A percentile compares a stretch with the other conserved stretches of the same genome.
These are phyloP conservation scores for Silurus meridionalis DNA, from an alignment of 2,113 vertebrate species.

Conservation along the genomic window DNA sequence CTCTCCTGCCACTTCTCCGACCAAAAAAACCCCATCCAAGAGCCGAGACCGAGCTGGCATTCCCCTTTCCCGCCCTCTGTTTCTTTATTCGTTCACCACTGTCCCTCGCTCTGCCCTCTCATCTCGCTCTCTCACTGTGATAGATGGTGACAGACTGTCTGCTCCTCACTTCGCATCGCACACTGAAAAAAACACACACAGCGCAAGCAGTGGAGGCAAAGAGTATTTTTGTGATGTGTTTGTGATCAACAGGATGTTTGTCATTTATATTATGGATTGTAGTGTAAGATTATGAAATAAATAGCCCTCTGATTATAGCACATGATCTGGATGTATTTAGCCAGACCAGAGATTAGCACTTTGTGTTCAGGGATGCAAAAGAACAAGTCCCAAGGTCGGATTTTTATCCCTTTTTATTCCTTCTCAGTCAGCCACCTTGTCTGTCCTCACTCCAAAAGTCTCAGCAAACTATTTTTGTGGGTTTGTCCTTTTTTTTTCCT, in stretches of 20 bases:
- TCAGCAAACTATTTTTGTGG: conserved; percentile 44
- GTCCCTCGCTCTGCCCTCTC: conserved; percentile 58
- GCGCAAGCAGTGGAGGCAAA: background rate
- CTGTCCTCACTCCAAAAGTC: conserved; percentile 12
- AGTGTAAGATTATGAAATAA: background rate
- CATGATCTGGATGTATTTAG: background rate
- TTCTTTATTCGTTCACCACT: conserved; percentile 55
- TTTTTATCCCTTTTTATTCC: background rate
- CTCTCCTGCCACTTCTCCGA: conserved; percentile 75
- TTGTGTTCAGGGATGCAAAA: background rate
- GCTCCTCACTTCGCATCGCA: conserved; percentile 42
- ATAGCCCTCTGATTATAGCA: background rate
- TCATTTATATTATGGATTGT: background rate
- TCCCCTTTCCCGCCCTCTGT: conserved; percentile 55
- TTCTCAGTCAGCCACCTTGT: background rate
- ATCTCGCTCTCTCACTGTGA: conserved; percentile 68
- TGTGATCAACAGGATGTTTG: background rate
- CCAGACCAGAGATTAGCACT: background rate
- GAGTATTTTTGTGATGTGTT: background rate
- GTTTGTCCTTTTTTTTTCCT: background rate
- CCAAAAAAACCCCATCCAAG: conserved; percentile 73
- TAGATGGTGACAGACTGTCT: conserved; percentile 75
- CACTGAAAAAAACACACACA: background rate
- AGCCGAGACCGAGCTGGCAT: conserved; percentile 65
- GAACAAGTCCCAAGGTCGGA: background rate